phyloP scores from a whole-genome alignment of 2,888 invertebrate species.

The Lampropteryx suffumata region DNA sequence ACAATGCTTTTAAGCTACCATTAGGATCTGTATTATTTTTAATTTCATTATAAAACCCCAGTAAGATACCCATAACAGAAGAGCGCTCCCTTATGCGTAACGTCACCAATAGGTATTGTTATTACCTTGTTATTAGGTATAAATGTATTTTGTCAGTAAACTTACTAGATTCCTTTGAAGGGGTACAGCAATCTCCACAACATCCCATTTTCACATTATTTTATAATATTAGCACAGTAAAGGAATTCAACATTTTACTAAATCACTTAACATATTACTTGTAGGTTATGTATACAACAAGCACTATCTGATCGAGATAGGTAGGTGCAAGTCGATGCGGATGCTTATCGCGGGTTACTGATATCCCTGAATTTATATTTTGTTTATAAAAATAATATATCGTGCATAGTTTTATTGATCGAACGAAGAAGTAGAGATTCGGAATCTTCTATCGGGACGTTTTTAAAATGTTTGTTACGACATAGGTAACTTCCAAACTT shows the following conservation, averaged over 20 bases:
- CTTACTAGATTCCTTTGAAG: conserved; percentile 70
- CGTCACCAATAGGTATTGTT: too few species aligned
- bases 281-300: conserved; percentile 25
- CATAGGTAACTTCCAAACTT: too few species aligned
- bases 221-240: conserved; percentile 2
- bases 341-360: conserved; percentile 25
- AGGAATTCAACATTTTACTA: not conserved
- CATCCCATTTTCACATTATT: conserved; percentile 57
- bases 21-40: too few species aligned
- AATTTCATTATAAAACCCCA: too few species aligned
- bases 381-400: too few species aligned
- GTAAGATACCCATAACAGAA: too few species aligned
- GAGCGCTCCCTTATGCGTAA: too few species aligned
- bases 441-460: too few species aligned
- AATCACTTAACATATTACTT: conserved; percentile 6
- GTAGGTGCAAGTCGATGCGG: conserved; percentile 1
- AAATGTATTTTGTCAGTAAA: conserved; percentile 27
- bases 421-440: too few species aligned
- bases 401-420: too few species aligned
- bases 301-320: conserved; percentile 16
- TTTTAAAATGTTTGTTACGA: too few species aligned
- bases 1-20: too few species aligned
- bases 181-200: conserved; percentile 60
- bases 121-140: not conserved
- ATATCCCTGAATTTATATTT: conserved; percentile 23